phyloP scores from a whole-genome alignment of 37 sponge, comb jelly and placozoan species.

The Spongia lamella region DNA sequence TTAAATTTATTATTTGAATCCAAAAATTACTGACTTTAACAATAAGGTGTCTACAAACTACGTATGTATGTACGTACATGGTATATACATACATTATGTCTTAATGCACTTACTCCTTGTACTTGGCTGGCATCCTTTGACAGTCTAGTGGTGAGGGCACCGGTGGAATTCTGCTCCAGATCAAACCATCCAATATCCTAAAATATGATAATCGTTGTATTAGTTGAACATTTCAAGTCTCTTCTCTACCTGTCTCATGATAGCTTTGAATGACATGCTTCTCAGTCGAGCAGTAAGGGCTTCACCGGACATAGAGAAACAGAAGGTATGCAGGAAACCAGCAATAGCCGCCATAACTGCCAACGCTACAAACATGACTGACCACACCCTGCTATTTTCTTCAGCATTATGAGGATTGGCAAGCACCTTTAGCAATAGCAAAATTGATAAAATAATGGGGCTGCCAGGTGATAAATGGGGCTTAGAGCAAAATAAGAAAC shows the following conservation, averaged over 20 bases:
- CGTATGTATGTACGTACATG: no score
- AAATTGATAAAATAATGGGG: no score
- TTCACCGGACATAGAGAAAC: constrained; percentile 52
- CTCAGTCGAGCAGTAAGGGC: constrained; percentile 52
- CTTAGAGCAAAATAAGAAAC: no score
- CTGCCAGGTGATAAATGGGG: no score
- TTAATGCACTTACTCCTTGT: constrained; percentile 49
- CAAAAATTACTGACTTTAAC: no score
- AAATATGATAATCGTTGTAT: neutral
- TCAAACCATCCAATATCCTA: constrained; percentile 78
- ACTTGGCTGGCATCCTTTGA: constrained; percentile 65
- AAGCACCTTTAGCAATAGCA: constrained; percentile 29
- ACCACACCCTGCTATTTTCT: constrained; percentile 25
- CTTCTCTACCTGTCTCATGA: constrained; percentile 47
- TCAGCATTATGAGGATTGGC: constrained; percentile 14
- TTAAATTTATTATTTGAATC: no score
- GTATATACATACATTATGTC: no score
- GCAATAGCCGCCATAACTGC: constrained; percentile 49
- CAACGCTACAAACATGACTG: constrained; percentile 56
- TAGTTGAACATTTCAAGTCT: no score
- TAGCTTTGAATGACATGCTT: constrained; percentile 37
- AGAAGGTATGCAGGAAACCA: constrained; percentile 13
- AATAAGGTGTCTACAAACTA: no score
- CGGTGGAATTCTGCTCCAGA: constrained; percentile 51
- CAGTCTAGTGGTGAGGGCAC: constrained; percentile 66